Evolutionary conservation across 2,888 invertebrate genomes (phyloP), one percentile per base, ranked within the genome.

Genomic region (Apoda limacodes): DNA sequence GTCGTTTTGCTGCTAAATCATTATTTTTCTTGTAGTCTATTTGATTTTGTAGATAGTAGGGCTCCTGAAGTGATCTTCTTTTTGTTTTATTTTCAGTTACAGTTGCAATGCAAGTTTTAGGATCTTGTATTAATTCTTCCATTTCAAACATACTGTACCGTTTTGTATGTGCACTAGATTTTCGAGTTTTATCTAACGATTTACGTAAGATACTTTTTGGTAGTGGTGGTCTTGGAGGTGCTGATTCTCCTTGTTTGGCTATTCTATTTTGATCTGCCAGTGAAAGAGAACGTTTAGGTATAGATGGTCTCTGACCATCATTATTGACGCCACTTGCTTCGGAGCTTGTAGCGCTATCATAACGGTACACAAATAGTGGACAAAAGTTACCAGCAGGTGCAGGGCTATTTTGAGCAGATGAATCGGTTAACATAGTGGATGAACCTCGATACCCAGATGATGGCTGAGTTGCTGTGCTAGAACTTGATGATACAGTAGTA

Each of bases 401-500:
- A 5, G 86, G 87, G 45, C 86, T 87, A 44, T 87, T 86, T 53
- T 86, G 87, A n/a, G 88, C 86, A 9, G 84, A 83, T 13, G 91
- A 91, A 46, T 91, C 91, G 4, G 89, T 86, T 5, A 91, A 69
- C 67, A 92, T 87, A 2, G 92, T 92, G 0, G 93, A 93, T 0
- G 93, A 93, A 20, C 93, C 93, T 40, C 93, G 83, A 54, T 92
- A 93, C 2, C 93, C 93, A 9, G 92, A 92, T 26, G 92, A 92
- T 5, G 91, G 92, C 55, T 91, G 92, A 22, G 92, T 92, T 12
- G 85, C 84, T 35, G 89, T 86, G 48, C 88, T 86, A 39, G 89
- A 87, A 61, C 87, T 84, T 9, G 87, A 84, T 3, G 88, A 88
- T 13, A 84, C 80, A 13, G 82, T 81, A 17, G 82, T 83, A 34